Base-by-base conservation (phyloP, 2,888 invertebrate species). In the Pristionchus maxplancki region DNA sequence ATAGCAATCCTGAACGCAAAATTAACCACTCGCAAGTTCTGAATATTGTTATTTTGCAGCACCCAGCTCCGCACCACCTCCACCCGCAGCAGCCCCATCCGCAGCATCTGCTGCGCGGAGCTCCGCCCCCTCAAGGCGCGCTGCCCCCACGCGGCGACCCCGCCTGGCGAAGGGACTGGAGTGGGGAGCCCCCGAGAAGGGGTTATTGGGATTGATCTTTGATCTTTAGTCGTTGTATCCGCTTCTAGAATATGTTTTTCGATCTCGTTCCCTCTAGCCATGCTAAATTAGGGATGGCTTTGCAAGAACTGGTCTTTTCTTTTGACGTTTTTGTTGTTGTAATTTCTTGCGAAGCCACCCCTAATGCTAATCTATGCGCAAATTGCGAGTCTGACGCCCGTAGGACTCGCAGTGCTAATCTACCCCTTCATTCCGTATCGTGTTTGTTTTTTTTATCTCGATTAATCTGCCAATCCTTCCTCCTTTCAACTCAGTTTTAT, bases 171-270 rank as follows among this genome's bases (percentile, higher is more conserved):
- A 44, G 44, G 11, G 44, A 6, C 37, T 44, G 78, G 78, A 74
- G 74, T 17, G 44, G 37, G 11, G 78, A 78, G 37, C 78, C 78
- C 11, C 78, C n/a, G 13, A 40, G 78, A 28, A 44, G 78, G 37
- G 28, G 78, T 13, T 78, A 78, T 15, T 78, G 78, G 78, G 78
- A 78, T 78, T 44, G 44, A 78, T 48, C 78, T 28, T 78, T 44
- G n/a, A 40, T 78, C 67, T 17, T 11, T 34, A 3, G 11, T 31
- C 64, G 4, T 28, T 28, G 78, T 34, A 74, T 37, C 37, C 31
- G 31, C 67, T 20, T 20, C 58, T 9, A 20, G 2, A n/a, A 9
- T 37, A 24, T 37, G 17, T 15, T 37, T 6, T 11, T 37, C 20
- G 71, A 71, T 71, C 71, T 71, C 71, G 71, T 5, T 37, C 44